A percentile compares a stretch with the other conserved stretches of the same genome.
phyloP scores from a whole-genome alignment of 2,113 vertebrate species.

The Myocastor coypus region DNA sequence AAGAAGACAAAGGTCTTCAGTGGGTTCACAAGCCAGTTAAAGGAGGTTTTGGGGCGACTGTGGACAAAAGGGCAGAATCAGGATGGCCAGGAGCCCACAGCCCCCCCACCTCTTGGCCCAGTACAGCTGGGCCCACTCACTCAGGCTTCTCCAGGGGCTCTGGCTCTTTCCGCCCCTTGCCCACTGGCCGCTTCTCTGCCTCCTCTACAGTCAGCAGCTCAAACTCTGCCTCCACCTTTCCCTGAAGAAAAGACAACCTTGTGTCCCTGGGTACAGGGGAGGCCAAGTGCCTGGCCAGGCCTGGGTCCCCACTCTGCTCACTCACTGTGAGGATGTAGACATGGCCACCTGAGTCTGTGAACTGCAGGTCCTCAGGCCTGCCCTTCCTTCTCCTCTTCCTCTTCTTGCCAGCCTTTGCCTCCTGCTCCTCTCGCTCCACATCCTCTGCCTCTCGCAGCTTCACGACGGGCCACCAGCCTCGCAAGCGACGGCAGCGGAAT shows the following conservation, averaged over 20 bases:
- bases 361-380: slow-evolving; percentile 90
- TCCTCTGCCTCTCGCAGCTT: slow-evolving; percentile 92
- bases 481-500: slow-evolving; percentile 93
- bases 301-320: not conserved
- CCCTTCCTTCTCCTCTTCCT: slow-evolving; percentile 85
- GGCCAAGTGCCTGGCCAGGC: not conserved
- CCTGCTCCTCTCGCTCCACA: slow-evolving; percentile 88
- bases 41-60: slow-evolving; percentile 95
- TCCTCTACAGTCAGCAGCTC: slow-evolving; percentile 93
- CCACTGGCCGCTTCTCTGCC: slow-evolving; percentile 93
- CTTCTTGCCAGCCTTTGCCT: slow-evolving; percentile 84
- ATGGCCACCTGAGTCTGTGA: slow-evolving; percentile 90
- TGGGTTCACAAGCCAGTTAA: slow-evolving; percentile 96
- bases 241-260: slow-evolving; percentile 83
- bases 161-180: slow-evolving; percentile 93
- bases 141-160: slow-evolving; percentile 96
- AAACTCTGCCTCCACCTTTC: slow-evolving; percentile 96
- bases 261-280: not conserved
- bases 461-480: slow-evolving; percentile 95
- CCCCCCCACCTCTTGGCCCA: rapidly evolving
- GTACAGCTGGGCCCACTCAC: slow-evolving; percentile 82
- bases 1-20: slow-evolving; percentile 96
- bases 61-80: not conserved
- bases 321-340: slow-evolving; percentile 91
- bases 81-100: not conserved